Evolutionary conservation across 2,797 vertebrate species (phyloP), one percentile per base, ranked within the genome.

Genomic region (Rhyacichthys aspro): DNA sequence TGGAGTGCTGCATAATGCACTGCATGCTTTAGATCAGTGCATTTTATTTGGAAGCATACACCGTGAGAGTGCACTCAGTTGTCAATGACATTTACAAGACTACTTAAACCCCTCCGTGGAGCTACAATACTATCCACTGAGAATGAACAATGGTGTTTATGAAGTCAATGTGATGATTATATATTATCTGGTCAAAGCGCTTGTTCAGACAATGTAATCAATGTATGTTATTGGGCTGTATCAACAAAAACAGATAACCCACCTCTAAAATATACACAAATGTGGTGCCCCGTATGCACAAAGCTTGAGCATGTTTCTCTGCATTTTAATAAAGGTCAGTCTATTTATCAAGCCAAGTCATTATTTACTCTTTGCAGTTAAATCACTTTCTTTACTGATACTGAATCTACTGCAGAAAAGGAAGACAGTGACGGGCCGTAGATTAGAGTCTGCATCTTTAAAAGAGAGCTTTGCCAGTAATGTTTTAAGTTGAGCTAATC

Each of bases 301-400:
- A 77, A 86, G 68, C 66, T 67, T 87, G 71, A 81, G 77, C 80
- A 73, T 63, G 67, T 72, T 74, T 56, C 70, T 58, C 74, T 59
- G 83, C 76, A 91, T 92, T 88, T 87, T 87, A 90, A 90, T 89
- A 90, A 90, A 90, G 89, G 89, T 92, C 91, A 91, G 72, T 79
- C 72, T 78, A 74, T 82, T 86, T 90, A 87, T 88, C 88, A 87
- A 89, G 81, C 84, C 80, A 82, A 90, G 85, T 87, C 78, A 83
- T 91, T 89, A 91, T 90, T 88, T 84, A 82, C 73, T 82, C 88
- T 89, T 81, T 82, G 70, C 76, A 71, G 71, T 86, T 90, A 86
- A 90, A 88, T 88, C 72, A 86, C 78, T 88, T 86, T 84, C 67
- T 74, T 47, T 23, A 79, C 65, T 74, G 68, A 55, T 73, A 73